These are phyloP conservation scores for Myotis lucifugus DNA, from an alignment of 2,113 vertebrate species.

Conservation along the genomic window DNA sequence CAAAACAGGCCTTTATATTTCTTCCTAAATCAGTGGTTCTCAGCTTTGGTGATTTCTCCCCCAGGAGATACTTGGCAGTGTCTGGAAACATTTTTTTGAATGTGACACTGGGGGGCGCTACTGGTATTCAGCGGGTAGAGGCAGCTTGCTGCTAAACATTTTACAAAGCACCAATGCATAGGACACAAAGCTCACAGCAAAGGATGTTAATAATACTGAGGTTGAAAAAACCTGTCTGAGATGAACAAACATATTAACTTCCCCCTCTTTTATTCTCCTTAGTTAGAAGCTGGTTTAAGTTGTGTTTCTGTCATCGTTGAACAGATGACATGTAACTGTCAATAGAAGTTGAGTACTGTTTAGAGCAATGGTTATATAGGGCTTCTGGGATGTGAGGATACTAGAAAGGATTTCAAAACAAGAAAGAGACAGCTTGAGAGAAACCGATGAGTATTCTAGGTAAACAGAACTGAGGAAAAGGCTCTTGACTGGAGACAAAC, in stretches of 20 bases:
- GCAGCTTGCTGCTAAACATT: too few species aligned
- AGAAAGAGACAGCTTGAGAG: background rate
- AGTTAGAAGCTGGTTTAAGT: background rate
- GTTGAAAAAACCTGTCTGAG: background rate
- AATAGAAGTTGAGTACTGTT: background rate
- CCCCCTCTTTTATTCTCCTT: background rate
- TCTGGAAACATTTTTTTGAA: background rate
- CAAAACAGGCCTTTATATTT: background rate
- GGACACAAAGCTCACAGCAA: too few species aligned
- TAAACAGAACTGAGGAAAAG: background rate
- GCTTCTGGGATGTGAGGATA: background rate
- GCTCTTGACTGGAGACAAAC: background rate
- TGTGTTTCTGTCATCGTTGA: background rate
- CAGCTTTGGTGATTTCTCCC: background rate
- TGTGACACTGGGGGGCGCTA: background rate
- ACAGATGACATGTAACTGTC: background rate
- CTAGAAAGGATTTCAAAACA: background rate
- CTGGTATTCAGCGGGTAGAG: background rate
- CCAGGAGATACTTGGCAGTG: background rate
- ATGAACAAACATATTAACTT: background rate
- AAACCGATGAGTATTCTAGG: background rate
- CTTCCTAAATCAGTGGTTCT: background rate
- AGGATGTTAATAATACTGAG: background rate
- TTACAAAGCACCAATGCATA: background rate
- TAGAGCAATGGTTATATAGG: background rate